Conservation (phyloP, 2,113 vertebrate species). For the Herpailurus yagouaroundi region DNA sequence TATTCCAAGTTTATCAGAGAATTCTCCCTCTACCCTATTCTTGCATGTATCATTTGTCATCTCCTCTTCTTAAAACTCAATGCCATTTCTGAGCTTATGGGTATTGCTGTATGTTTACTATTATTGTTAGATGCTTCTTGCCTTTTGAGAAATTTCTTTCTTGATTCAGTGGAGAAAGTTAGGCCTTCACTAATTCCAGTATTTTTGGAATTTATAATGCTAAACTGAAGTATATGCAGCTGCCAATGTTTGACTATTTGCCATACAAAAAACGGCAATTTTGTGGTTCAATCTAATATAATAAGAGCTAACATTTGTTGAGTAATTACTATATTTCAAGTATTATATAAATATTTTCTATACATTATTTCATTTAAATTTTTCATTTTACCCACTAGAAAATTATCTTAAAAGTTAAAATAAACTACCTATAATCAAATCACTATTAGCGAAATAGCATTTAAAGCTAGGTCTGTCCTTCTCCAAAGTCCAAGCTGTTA, state of each 20-base stretch:
- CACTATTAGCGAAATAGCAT: not conserved
- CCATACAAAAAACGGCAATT: not conserved
- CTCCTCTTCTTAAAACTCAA: not conserved
- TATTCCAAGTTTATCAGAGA: not conserved
- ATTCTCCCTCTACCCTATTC: not conserved
- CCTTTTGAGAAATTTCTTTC: not conserved
- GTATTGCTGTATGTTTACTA: not conserved
- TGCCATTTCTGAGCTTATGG: not conserved
- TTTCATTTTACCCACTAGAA: not conserved
- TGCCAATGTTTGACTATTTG: not conserved
- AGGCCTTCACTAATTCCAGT: not conserved
- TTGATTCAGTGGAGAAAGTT: not conserved
- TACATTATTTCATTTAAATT: not conserved
- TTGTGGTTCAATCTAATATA: not conserved
- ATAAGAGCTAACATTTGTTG: conserved; percentile 12
- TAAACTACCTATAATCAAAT: not conserved
- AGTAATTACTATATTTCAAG: not conserved
- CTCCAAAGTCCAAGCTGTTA: not conserved
- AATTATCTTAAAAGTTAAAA: not conserved
- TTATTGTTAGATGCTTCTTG: not conserved
- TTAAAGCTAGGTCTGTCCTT: not conserved
- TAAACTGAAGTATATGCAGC: not conserved
- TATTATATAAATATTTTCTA: not conserved
- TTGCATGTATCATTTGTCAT: not conserved
- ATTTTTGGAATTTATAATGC: not conserved